These are phyloP conservation scores for Labrus mixtus DNA, from an alignment of 2,113 vertebrate genomes.

Conservation along the genomic window DNA sequence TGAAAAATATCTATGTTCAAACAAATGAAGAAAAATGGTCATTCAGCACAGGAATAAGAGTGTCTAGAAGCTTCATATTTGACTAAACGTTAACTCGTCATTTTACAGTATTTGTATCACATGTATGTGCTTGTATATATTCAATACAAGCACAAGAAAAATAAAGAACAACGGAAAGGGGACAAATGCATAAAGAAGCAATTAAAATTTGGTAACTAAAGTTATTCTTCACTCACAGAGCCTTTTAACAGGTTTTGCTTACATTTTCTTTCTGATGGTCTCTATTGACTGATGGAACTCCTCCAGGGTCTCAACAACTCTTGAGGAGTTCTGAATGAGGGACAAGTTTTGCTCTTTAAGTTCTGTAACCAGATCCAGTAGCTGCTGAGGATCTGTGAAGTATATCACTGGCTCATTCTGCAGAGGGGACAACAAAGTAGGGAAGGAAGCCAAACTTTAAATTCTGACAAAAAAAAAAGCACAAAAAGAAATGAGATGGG, in stretches of 20 bases:
- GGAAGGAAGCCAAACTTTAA: not conserved
- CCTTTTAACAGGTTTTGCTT: slow-evolving; percentile 43
- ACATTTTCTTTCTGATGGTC: slow-evolving; percentile 84
- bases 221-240: not conserved
- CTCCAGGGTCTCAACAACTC: slow-evolving; percentile 84
- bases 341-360: slow-evolving; percentile 92
- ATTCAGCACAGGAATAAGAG: too few relatives aligned
- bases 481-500: not conserved
- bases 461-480: not conserved
- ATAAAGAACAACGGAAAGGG: too few relatives aligned
- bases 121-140: too few relatives aligned
- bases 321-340: slow-evolving; percentile 88
- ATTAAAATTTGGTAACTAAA: too few relatives aligned
- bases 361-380: slow-evolving; percentile 86
- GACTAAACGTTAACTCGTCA: too few relatives aligned
- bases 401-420: slow-evolving; percentile 87
- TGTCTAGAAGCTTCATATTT: too few relatives aligned
- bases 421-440: not conserved
- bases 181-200: too few relatives aligned
- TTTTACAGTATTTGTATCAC: too few relatives aligned
- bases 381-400: slow-evolving; percentile 92
- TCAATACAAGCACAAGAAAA: too few relatives aligned
- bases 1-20: not conserved
- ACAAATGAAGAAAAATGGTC: not conserved
- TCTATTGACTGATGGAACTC: slow-evolving; percentile 79